A percentile compares a stretch with the other conserved stretches of the same genome.
These are phyloP conservation scores for Zosterops borbonicus DNA, from an alignment of 2,113 vertebrate genomes.

Conservation along the genomic window DNA sequence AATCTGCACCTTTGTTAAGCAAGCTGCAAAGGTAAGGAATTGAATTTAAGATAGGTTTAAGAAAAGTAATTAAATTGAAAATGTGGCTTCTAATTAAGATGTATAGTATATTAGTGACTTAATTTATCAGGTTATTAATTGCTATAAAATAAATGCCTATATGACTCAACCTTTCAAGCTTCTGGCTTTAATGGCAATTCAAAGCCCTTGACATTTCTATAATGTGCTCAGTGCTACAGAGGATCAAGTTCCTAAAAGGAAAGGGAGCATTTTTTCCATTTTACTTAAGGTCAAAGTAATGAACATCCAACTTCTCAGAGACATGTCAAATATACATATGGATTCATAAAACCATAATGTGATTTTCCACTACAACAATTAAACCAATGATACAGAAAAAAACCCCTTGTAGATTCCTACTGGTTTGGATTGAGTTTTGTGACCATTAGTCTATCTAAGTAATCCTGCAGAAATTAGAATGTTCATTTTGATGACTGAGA, in stretches of 20 bases:
- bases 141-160: conserved; percentile 30
- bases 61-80: conserved; percentile 31
- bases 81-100: conserved; percentile 36
- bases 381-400: background rate
- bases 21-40: background rate
- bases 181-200: conserved; percentile 21
- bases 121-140: conserved; percentile 58
- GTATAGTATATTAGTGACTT: conserved; percentile 6
- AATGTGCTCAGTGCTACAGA: background rate
- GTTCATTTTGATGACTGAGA: background rate
- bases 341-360: background rate
- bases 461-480: background rate
- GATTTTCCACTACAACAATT: background rate
- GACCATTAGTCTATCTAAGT: background rate
- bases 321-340: background rate
- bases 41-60: background rate
- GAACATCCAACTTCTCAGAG: background rate
- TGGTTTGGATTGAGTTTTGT: background rate
- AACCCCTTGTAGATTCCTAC: background rate
- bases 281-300: conserved; percentile 30
- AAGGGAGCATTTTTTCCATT: background rate
- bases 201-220: conserved; percentile 55
- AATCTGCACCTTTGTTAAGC: background rate
- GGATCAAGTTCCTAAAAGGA: background rate
- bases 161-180: conserved; percentile 50